Evolutionary conservation across 1,140 invertebrate species (phyloP), one percentile per base, ranked within the genome.

Genomic region (Lepidostoma basale): DNA sequence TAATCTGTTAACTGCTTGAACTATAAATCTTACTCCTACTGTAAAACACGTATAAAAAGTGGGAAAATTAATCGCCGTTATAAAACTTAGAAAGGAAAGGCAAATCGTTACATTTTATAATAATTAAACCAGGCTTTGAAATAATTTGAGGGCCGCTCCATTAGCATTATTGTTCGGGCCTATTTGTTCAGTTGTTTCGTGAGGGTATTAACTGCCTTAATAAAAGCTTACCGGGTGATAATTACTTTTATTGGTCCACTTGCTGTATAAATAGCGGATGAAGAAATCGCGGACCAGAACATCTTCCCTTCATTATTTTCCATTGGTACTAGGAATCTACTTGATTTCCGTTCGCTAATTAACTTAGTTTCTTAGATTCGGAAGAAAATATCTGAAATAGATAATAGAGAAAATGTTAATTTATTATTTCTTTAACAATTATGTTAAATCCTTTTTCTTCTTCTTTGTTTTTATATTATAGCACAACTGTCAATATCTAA

Each of bases 181-280:
- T 67, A 52, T 67, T 67, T 56, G 39, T 67, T 58, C 30, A 40
- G 33, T 58, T 67, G 36, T 67, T 67, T 45, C 22, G 39, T 67
- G 52, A 12, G 64, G 63, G 39, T 49, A 58, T 67, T 56, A 67
- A 67, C 5, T 14, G 52, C 25, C 28, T 65, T 54, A 65, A 42
- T 44, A 18, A 30, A 33, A 65, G 62, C 49, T 44, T 58, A 40
- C 47, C 64, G 49, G 64, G 64, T 59, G 36, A 67, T 67, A 58
- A 67, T 67, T 67, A 58, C 58, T 67, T 67, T 67, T 56, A 66
- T 66, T 58, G 63, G 63, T 58, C 44, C 23, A 58, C 54, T 58
- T 40, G 40, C 20, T 18, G 12, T 6, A 52, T 52, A 18, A 36
- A 49, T 49, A 26, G 20, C 12, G 8, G 23, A 49, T 22, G 22